Evolutionary conservation across 2,888 invertebrate species (phyloP).

Genomic region (Petrolisthes manimaculis): DNA sequence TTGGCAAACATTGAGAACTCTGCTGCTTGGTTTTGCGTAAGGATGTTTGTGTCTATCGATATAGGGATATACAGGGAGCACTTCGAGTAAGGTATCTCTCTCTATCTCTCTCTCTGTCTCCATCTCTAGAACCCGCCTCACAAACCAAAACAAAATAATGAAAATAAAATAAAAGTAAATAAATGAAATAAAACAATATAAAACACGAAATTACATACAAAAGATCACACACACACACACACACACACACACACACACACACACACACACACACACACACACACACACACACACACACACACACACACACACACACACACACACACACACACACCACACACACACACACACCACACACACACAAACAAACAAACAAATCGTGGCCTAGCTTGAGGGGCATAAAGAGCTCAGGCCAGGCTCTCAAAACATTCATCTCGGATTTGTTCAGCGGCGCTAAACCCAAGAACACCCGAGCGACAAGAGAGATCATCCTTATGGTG

Average conservation of each 20-base stretch:
- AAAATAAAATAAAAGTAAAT: not conserved
- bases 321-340: not conserved
- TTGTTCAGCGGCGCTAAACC: not conserved
- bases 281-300: not conserved
- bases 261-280: conserved; percentile 3
- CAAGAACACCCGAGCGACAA: not conserved
- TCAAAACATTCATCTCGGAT: conserved; percentile 13
- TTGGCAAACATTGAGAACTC: not conserved
- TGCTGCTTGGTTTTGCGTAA: no score
- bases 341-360: not conserved
- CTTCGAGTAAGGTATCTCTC: no score
- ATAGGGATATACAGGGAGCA: no score
- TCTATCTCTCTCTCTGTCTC: no score
- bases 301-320: no score
- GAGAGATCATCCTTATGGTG: not conserved
- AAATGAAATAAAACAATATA: not conserved
- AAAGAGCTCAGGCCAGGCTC: not conserved
- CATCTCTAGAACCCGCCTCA: no score
- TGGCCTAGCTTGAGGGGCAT: not conserved
- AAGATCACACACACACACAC: not conserved
- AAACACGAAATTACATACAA: not conserved
- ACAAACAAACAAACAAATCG: not conserved
- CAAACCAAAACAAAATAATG: no score
- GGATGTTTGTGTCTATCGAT: not conserved
- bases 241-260: conserved; percentile 1